These are phyloP conservation scores for Liparis tanakae DNA, from an alignment of 2,797 vertebrate genomes.

Conservation along the genomic window DNA sequence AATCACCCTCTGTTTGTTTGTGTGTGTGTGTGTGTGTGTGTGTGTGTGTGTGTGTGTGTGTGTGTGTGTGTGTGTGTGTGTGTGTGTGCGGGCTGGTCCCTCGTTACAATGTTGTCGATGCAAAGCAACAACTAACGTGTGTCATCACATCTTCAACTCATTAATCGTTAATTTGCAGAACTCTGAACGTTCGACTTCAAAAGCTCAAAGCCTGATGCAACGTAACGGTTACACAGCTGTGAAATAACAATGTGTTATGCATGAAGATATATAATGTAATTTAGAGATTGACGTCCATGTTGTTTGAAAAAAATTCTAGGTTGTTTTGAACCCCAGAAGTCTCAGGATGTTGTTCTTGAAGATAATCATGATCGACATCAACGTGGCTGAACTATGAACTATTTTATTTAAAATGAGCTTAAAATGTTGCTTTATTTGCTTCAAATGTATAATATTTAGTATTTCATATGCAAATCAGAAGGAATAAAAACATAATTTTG, in stretches of 20 bases:
- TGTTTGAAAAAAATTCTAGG: neutral
- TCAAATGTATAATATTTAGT: neutral
- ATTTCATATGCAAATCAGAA: neutral
- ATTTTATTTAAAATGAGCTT: neutral
- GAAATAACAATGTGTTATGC: neutral
- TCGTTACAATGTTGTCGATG: neutral
- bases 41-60: slow-evolving; percentile 15
- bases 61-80: slow-evolving; percentile 10
- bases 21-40: slow-evolving; percentile 13
- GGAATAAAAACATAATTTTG: no score
- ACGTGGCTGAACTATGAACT: neutral
- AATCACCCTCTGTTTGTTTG: slow-evolving; percentile 13
- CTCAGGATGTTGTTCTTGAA: neutral
- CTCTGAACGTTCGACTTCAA: neutral
- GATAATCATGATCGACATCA: neutral
- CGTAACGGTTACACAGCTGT: neutral
- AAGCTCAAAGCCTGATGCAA: neutral
- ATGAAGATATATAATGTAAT: neutral
- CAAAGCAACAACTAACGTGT: neutral
- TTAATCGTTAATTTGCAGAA: neutral
- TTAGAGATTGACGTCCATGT: neutral
- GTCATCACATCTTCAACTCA: neutral
- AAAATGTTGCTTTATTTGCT: neutral
- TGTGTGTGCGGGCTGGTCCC: neutral
- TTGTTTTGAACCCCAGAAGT: neutral